Percentiles rank a stretch among this genome's conserved stretches.
Conservation (phyloP, 2,797 vertebrate genomes). For the Alauda arvensis region DNA sequence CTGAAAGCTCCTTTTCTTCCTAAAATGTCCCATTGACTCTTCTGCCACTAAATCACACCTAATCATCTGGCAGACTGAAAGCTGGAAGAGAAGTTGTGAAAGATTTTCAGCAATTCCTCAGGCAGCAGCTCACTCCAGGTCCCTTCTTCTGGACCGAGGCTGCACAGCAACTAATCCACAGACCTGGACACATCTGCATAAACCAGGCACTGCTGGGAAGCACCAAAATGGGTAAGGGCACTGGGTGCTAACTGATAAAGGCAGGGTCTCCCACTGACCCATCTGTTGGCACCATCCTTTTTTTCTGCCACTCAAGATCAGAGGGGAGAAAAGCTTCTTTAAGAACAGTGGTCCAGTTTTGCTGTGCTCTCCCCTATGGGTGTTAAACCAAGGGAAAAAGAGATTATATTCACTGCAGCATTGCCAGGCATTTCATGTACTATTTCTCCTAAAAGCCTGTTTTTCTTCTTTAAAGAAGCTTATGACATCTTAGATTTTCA, state of each 20-base stretch:
- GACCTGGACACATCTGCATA: accelerated
- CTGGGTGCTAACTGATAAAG: accelerated
- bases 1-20: neutral
- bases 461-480: neutral
- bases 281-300: neutral
- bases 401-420: neutral
- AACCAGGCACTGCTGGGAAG: neutral
- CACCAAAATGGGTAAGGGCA: accelerated
- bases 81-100: neutral
- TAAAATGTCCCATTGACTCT: neutral
- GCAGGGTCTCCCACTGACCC: neutral
- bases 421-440: neutral
- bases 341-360: neutral
- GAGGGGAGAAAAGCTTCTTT: neutral
- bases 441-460: neutral
- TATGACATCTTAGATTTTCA: neutral
- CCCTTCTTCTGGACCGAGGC: neutral
- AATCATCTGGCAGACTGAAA: neutral
- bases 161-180: accelerated
- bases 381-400: neutral
- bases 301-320: neutral
- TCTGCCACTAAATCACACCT: neutral
- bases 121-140: neutral
- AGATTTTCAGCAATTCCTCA: neutral
- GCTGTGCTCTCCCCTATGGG: neutral